phyloP scores from a whole-genome alignment of 2,888 invertebrate species.

The Druceiella hillmani region DNA sequence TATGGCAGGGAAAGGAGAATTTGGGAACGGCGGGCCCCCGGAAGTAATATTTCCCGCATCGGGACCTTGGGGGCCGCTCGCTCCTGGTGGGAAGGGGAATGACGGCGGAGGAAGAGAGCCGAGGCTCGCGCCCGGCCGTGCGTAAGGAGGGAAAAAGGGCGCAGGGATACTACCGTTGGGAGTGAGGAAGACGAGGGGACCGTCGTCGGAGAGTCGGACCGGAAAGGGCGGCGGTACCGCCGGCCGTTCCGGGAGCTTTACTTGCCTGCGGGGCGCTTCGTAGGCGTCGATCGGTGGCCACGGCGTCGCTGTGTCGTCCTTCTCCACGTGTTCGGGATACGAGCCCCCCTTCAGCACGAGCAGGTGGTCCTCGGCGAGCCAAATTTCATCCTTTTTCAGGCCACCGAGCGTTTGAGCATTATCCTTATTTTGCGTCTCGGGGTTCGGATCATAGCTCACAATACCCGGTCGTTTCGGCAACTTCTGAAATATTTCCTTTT shows the following conservation, averaged over 20 bases:
- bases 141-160: constrained; percentile 61
- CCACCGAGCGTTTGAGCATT: constrained; percentile 77
- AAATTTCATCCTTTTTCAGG: constrained; percentile 78
- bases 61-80: constrained; percentile 52
- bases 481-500: constrained; percentile 72
- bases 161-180: constrained; percentile 70
- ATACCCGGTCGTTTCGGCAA: constrained; percentile 72
- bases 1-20: constrained; percentile 59
- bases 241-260: constrained; percentile 76
- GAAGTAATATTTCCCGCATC: constrained; percentile 60
- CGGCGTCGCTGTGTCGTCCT: constrained; percentile 41
- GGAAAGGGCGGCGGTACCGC: constrained; percentile 92
- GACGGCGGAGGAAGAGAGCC: constrained; percentile 48
- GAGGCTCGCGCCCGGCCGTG: constrained; percentile 54
- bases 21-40: constrained; percentile 60
- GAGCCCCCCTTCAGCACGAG: constrained; percentile 77
- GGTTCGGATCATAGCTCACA: constrained; percentile 73
- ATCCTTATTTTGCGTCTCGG: constrained; percentile 73
- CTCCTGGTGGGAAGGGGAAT: constrained; percentile 55
- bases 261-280: constrained; percentile 75
- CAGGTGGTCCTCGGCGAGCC: constrained; percentile 85
- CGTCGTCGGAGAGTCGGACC: constrained; percentile 79
- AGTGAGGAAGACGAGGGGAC: constrained; percentile 82
- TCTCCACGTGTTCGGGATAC: constrained; percentile 50
- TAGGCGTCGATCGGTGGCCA: constrained; percentile 86